Evolutionary conservation across 2,888 invertebrate species (phyloP), one percentile per base, ranked within the genome.

Genomic region (Polyploca ridens): DNA sequence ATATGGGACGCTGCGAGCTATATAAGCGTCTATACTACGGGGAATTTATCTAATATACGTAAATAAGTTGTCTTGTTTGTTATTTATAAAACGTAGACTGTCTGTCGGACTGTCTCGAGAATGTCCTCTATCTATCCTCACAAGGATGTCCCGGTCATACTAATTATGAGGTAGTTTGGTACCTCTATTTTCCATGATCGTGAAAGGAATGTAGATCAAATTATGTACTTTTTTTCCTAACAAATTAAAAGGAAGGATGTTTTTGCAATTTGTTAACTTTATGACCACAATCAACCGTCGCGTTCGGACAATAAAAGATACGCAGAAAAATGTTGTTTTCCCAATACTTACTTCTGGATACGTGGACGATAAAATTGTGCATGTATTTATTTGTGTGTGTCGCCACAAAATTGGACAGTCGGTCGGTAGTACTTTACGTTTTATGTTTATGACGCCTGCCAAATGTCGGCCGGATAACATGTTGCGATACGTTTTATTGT

Each of bases 401-500:
- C 54, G 54, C 54, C 54, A 19, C 54, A 19, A 54, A 54, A 54
- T 54, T 54, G 54, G 54, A 54, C 54, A 54, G 54, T 54, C 54
- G 54, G 54, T 54, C 54, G 54, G 54, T 19, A 54, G 54, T 54
- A 54, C 54, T 54, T 54, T 54, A 19, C 54, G 19, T 54, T 54
- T 54, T 54, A 54, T 54, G 54, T 54, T 54, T 54, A 54, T 54
- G 54, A 54, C 54, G 54, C 54, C 54, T 54, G 54, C 54, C 54
- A 54, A 54, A 54, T 54, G 54, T 54, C 54, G 19, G 54, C 16
- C 54, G 54, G 54, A 54, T 54, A 69, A 65, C 67, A 69, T 67
- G 67, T 77, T 69, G 72, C 77, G 66, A 64, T 41, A 59, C 49
- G 60, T 66, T 77, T 72, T 66, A 59, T 63, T 68, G 63, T 62